A percentile compares a stretch with the other conserved stretches of the same genome.
phyloP scores from a whole-genome alignment of 2,113 vertebrate genomes.

The Zosterops hypoxanthus region DNA sequence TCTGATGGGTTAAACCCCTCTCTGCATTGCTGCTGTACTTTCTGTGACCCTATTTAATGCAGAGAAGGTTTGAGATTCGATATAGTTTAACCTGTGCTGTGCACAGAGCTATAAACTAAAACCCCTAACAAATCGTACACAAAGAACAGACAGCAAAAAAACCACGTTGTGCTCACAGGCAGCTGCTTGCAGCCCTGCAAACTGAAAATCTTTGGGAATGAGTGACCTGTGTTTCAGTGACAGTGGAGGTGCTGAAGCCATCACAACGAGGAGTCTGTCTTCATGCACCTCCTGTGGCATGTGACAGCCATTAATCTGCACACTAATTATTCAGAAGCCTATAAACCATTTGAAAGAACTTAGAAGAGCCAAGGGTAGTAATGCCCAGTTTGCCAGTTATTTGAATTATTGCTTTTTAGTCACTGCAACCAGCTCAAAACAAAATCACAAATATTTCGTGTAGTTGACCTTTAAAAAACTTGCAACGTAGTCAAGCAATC shows the following conservation, averaged over 20 bases:
- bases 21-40: conserved; percentile 63
- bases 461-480: neutral
- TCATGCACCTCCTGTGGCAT: neutral
- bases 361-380: neutral
- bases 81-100: conserved; percentile 69
- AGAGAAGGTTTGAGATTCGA: conserved; percentile 59
- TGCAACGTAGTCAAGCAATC: neutral
- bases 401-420: neutral
- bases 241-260: neutral
- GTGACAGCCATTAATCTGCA: neutral
- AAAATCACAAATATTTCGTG: neutral
- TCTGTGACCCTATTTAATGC: conserved; percentile 64
- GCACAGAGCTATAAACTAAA: conserved; percentile 68
- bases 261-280: neutral
- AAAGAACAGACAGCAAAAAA: conserved; percentile 54
- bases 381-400: neutral
- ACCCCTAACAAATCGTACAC: conserved; percentile 50
- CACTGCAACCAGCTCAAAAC: neutral
- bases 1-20: conserved; percentile 54
- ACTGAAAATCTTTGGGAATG: neutral
- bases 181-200: conserved; percentile 26
- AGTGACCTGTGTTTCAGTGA: neutral
- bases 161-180: conserved; percentile 15
- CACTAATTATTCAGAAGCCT: neutral
- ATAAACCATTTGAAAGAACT: neutral